Conservation (phyloP, 2,113 vertebrate species). For the Manacus vitellinus region DNA sequence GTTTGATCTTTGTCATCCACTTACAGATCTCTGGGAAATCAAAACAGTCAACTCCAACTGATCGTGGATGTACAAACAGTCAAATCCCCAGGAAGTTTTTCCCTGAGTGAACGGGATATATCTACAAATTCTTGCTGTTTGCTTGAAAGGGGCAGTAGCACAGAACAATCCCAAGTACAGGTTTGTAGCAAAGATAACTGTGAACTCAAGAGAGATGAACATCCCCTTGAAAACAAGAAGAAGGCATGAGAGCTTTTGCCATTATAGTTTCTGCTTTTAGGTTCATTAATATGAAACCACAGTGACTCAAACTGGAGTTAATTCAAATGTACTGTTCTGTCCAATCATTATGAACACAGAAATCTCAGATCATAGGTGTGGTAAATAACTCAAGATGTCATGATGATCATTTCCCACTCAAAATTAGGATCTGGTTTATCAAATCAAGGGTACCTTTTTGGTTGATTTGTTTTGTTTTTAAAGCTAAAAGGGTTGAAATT, state of each 20-base stretch:
- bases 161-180: background rate
- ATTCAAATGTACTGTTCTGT: background rate
- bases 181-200: background rate
- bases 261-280: background rate
- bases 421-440: background rate
- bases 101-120: accelerated
- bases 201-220: background rate
- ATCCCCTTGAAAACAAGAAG: background rate
- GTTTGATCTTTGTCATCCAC: background rate
- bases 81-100: background rate
- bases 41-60: background rate
- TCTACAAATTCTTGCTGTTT: background rate
- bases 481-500: background rate
- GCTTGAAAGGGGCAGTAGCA: background rate
- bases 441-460: background rate
- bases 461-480: background rate
- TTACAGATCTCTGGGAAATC: background rate
- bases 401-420: background rate
- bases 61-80: background rate
- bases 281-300: background rate
- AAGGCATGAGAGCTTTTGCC: accelerated
- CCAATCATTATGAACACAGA: background rate
- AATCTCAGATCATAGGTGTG: background rate
- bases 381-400: background rate
- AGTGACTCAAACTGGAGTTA: background rate